phyloP scores from a whole-genome alignment of 2,888 invertebrate genomes.

The Maniola hyperantus region DNA sequence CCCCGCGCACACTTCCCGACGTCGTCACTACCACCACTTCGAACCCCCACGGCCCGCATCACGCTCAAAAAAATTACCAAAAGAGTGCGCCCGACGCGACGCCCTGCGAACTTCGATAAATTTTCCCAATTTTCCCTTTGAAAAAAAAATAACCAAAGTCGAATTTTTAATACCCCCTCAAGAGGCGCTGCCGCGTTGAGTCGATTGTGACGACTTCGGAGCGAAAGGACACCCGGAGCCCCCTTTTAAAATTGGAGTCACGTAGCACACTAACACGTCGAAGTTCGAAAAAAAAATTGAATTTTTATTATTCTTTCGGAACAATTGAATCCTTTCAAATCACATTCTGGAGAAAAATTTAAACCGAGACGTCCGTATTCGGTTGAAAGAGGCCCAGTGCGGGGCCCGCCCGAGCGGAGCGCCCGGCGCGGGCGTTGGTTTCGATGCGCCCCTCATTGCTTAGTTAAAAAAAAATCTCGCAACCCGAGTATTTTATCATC shows the following conservation, averaged over 20 bases:
- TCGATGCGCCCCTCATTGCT: constrained; percentile 60
- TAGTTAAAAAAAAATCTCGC: constrained; percentile 56
- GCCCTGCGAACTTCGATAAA: constrained; percentile 47
- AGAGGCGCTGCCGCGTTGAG: constrained; percentile 28
- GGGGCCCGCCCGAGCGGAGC: constrained; percentile 62
- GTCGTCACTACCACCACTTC: constrained; percentile 30
- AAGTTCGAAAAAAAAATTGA: constrained; percentile 9
- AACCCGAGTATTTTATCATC: constrained; percentile 54
- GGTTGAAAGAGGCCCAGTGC: constrained; percentile 12
- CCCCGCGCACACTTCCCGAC: constrained; percentile 62
- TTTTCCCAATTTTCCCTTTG: constrained; percentile 49
- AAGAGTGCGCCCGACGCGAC: constrained; percentile 50
- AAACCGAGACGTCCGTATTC: neutral
- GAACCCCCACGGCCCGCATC: constrained; percentile 40
- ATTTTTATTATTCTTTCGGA: constrained; percentile 23
- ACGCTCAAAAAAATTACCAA: constrained; percentile 62
- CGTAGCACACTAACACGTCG: neutral
- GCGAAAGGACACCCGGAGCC: neutral
- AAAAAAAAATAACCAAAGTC: constrained; percentile 29
- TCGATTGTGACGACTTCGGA: neutral
- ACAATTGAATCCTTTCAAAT: neutral
- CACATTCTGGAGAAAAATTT: neutral
- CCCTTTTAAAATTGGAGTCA: constrained; percentile 25
- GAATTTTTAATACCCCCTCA: constrained; percentile 6
- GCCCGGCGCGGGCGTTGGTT: constrained; percentile 57